Base-by-base conservation (phyloP, 2,797 vertebrate species). In the Urophycis tenuis region DNA sequence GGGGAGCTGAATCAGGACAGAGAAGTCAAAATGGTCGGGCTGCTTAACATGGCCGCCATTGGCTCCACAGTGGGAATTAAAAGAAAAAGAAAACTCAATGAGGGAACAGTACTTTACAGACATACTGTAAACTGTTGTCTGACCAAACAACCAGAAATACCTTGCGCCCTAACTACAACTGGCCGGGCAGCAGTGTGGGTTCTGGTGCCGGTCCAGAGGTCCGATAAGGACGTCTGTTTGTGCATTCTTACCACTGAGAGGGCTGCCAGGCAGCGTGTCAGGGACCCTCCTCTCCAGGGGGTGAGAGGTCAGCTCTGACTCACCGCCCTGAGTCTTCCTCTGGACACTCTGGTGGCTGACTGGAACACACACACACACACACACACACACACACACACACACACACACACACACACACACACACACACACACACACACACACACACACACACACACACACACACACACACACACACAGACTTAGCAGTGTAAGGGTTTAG, bases 231-330 rank as follows among this genome's bases (percentile, higher is more conserved):
- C 14, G 14, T 72, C 8, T 73, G 33, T 60, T 36, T 75, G 15
- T 17, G 30, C 73, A 77, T 72, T 75, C 77, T 91, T 88, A 96
- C 95, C 94, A 83, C 95, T 94, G 0, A 91, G 92, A 74, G 91
- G 93, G 75, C 90, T 90, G 80, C 5, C 81, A 1, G 89, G 91
- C 1, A 94, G 87, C 74, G 91, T 90, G 22, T 91, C 93, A 0
- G 89, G 90, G 0, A 45, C 75, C 4, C 84, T 88, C 81, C 92
- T 81, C 60, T 67, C 84, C 19, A 86, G 84, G 33, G 94, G 92
- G 84, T 93, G 95, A 6, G 93, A 91, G 79, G 92, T 86, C 25
- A 94, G 87, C 73, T 87, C 85, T 0, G 93, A 89, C 32, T 89
- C 75, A 45, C 88, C 85, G 0, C 89, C 80, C 41, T 92, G 87